Conservation (phyloP, 1,140 invertebrate species). For the Papilio helenus region DNA sequence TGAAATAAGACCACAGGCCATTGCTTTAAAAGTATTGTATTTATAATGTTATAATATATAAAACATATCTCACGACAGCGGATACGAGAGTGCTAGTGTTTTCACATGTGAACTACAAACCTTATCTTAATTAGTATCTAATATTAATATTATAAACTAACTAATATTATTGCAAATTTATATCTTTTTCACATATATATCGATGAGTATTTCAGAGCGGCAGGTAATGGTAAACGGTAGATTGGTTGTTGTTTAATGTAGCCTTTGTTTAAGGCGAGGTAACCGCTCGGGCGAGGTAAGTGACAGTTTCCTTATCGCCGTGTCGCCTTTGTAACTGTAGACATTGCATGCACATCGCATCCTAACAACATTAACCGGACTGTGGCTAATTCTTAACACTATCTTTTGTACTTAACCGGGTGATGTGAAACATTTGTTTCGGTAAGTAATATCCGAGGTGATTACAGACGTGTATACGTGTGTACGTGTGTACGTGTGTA, state of each 20-base stretch:
- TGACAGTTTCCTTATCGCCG: conserved; percentile 49
- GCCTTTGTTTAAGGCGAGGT: conserved; percentile 77
- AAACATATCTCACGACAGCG: conserved; percentile 74
- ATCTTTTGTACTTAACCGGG: conserved; percentile 15
- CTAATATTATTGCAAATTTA: conserved; percentile 75
- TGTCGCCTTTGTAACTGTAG: conserved; percentile 55
- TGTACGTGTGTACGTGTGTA: conserved; percentile 45
- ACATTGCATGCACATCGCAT: conserved; percentile 60
- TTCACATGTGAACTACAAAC: conserved; percentile 82
- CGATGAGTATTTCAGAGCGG: conserved; percentile 70
- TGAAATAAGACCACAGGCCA: conserved; percentile 75
- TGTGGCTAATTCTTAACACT: conserved; percentile 24
- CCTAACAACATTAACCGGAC: conserved; percentile 19
- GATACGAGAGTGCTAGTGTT: conserved; percentile 81
- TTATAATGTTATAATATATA: conserved; percentile 76
- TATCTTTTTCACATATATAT: conserved; percentile 65
- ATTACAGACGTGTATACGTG: conserved; percentile 21
- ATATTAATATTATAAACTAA: conserved; percentile 79
- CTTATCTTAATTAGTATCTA: conserved; percentile 74
- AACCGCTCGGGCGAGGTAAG: conserved; percentile 65
- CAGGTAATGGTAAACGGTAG: conserved; percentile 73
- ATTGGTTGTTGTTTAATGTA: conserved; percentile 71
- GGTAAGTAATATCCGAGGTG: conserved; percentile 56
- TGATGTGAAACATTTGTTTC: conserved; percentile 55
- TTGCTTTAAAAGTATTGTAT: conserved; percentile 78